Base-by-base conservation (phyloP, 1,140 invertebrate species). In the Cryptotermes secundus region DNA sequence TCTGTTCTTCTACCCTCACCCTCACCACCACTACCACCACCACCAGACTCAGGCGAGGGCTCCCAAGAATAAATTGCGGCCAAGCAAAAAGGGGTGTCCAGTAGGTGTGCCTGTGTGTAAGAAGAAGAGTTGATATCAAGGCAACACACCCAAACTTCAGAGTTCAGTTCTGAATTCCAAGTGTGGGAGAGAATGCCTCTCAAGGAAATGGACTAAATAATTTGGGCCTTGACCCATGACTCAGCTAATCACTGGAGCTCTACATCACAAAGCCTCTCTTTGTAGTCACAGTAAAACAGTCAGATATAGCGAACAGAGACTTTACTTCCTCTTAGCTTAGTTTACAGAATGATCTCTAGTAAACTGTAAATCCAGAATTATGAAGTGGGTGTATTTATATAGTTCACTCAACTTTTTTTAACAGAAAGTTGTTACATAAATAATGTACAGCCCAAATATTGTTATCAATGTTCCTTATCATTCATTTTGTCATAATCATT, bases 351-450 rank as follows among this genome's bases (percentile, higher is more conserved):
- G 45, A 19, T 31, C n/a, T 72, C 7, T 31, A 72, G 59, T 31
- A 26, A 31, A 49, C 22, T 19, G 16, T 49, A 49, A 49, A 49
- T 49, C 45, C 45, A 49, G 14, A 19, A 49, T 49, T 49, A 72
- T 72, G 59, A 72, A 72, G 59, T 72, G 59, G 59, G 59, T 72
- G 59, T 72, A 26, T n/a, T 72, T 72, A 26, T 72, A 14, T 72
- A 72, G 59, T 7, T 72, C 59, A 72, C 59, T 4, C 31, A n/a
- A 72, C 59, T 72, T 31, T 9, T 72, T 72, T 72, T n/a, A 72
- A 31, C 59, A 12, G 59, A 31, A 72, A 3, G 3, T 72, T 72
- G 59, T 72, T 72, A 72, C 6, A 22, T 49, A 49, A 49, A 22
- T 19, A 72, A 1, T 72, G 4, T 72, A n/a, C 26, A n/a, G 31